A percentile compares a stretch with the other conserved stretches of the same genome.
phyloP scores from a whole-genome alignment of 2,113 vertebrate genomes.

The Ciconia stormi region DNA sequence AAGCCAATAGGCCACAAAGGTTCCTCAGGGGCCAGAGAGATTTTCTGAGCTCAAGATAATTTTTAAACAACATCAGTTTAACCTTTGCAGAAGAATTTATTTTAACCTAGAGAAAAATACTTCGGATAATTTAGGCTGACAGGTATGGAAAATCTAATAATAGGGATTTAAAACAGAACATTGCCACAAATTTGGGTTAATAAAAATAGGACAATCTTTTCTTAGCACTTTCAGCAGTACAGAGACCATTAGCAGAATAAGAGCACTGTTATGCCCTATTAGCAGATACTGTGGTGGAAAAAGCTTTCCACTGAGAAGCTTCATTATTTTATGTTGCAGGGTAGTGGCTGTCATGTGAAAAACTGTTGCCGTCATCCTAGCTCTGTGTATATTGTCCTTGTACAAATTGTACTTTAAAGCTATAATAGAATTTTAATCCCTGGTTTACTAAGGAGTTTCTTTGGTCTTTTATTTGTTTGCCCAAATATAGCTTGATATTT shows the following conservation, averaged over 20 bases:
- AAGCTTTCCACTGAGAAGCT: not conserved
- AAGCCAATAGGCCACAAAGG: not conserved
- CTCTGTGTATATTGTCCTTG: not conserved
- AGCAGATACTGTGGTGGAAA: not conserved
- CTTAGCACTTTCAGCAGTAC: not conserved
- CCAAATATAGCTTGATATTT: not conserved
- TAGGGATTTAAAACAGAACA: not conserved
- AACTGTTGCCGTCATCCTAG: not conserved
- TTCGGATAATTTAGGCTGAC: not conserved
- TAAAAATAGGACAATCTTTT: slow-evolving; percentile 16
- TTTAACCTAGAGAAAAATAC: not conserved
- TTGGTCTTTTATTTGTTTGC: not conserved
- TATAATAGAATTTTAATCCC: not conserved
- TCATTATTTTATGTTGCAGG: not conserved
- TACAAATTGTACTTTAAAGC: not conserved
- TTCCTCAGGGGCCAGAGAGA: not conserved
- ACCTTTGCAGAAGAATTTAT: not conserved
- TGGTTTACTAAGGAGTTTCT: not conserved
- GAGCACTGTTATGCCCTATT: not conserved
- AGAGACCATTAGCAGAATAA: not conserved
- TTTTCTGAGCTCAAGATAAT: not conserved
- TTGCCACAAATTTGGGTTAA: not conserved
- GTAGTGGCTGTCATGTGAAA: not conserved
- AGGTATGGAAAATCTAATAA: not conserved
- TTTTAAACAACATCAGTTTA: not conserved